Evolutionary conservation across 2,888 invertebrate species (phyloP).

Genomic region (Plutella xylostella): DNA sequence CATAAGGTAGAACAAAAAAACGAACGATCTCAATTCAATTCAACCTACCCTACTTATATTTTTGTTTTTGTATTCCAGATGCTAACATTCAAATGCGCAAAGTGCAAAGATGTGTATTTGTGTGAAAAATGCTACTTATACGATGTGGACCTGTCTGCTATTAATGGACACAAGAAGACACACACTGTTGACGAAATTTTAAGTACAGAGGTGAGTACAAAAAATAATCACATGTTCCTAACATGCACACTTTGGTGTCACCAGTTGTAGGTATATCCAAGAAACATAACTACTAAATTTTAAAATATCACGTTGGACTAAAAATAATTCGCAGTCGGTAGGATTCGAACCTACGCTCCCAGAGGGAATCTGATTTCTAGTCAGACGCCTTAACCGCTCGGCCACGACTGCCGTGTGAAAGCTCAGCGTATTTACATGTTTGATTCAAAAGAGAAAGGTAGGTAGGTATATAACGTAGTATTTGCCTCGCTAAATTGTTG

Average conservation of each 20-base stretch:
- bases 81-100: slow-evolving; percentile 55
- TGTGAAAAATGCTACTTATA: slow-evolving; percentile 63
- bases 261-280: no score
- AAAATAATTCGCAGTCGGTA: slow-evolving; percentile 80
- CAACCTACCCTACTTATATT: no score
- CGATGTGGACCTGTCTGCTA: slow-evolving; percentile 37
- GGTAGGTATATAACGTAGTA: no score
- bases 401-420: slow-evolving; percentile 90
- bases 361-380: slow-evolving; percentile 92
- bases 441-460: no score
- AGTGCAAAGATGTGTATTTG: slow-evolving; percentile 48
- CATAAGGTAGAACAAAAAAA: neutral
- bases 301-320: no score
- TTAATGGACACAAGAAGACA: slow-evolving; percentile 51
- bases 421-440: no score
- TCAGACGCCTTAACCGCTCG: slow-evolving; percentile 92
- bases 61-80: slow-evolving; percentile 37
- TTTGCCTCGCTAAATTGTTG: no score
- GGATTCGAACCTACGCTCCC: slow-evolving; percentile 81
- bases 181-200: slow-evolving; percentile 56
- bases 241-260: no score
- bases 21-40: neutral
- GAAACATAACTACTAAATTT: no score
- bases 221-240: no score
- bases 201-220: slow-evolving; percentile 54